Evolutionary conservation across 1,140 invertebrate genomes (phyloP).

Genomic region (Triops cancriformis): DNA sequence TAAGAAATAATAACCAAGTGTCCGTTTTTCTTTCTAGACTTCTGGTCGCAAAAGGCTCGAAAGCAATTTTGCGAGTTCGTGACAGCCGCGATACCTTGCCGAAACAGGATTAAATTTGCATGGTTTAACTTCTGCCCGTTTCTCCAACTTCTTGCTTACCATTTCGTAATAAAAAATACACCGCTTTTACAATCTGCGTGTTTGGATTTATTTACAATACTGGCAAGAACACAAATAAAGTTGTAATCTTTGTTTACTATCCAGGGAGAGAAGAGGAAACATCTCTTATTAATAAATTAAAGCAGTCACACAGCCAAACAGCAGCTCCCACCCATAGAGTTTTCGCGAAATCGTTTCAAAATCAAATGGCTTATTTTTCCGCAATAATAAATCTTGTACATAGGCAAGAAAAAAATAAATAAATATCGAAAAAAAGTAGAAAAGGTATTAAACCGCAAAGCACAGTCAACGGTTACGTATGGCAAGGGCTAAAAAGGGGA

Average conservation of each 20-base stretch:
- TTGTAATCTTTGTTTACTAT: too few relatives aligned
- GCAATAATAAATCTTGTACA: background rate
- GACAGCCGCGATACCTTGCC: background rate
- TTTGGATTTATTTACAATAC: background rate
- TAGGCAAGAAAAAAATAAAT: background rate
- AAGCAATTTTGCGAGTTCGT: background rate
- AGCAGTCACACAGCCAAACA: background rate
- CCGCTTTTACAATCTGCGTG: background rate
- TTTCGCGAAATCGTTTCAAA: background rate
- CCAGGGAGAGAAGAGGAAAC: too few relatives aligned
- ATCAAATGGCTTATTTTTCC: background rate
- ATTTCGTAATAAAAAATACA: background rate
- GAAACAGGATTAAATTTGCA: background rate
- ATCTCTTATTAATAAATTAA: background rate
- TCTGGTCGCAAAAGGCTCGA: background rate
- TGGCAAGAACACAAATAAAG: too few relatives aligned
- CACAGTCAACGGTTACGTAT: slow-evolving; percentile 13
- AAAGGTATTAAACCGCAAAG: background rate
- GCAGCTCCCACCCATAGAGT: background rate
- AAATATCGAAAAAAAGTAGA: background rate
- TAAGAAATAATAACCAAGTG: too few relatives aligned
- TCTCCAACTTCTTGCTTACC: background rate
- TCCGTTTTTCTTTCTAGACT: background rate
- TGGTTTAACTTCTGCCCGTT: background rate
- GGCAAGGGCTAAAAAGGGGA: background rate